Evolutionary conservation across 2,113 vertebrate genomes (phyloP).

Genomic region (Osmerus mordax): DNA sequence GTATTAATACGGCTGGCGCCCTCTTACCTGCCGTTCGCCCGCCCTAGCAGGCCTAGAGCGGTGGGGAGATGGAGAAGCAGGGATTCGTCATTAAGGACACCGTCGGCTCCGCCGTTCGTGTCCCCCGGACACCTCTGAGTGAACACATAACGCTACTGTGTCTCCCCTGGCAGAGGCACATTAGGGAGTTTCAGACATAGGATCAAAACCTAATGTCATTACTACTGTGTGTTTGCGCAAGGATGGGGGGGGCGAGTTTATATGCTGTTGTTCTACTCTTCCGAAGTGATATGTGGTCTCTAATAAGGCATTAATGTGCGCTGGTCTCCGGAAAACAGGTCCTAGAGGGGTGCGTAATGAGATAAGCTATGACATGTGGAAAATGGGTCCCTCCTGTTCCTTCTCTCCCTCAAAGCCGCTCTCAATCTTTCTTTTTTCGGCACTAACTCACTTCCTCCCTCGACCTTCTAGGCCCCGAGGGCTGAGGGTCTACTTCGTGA

Average conservation of each 20-base stretch:
- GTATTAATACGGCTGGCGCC: too few relatives aligned
- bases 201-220: constrained; percentile 8
- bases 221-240: background rate
- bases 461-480: background rate
- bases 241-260: background rate
- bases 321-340: constrained; percentile 7
- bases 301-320: constrained; percentile 18
- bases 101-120: background rate
- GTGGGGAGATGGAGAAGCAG: background rate
- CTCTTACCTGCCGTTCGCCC: too few relatives aligned
- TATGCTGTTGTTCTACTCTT: background rate
- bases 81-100: background rate
- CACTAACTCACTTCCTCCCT: background rate
- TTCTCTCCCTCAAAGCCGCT: constrained; percentile 8
- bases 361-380: constrained; percentile 32
- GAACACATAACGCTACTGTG: background rate
- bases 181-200: constrained; percentile 21
- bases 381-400: constrained; percentile 13
- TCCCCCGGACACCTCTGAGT: constrained; percentile 9
- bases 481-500: background rate
- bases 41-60: background rate
- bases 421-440: background rate
- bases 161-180: constrained; percentile 10
- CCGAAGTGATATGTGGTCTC: constrained; percentile 8
- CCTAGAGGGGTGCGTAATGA: constrained; percentile 15